phyloP scores from a whole-genome alignment of 1,140 invertebrate genomes.

The Lordiphosa clarofinis region DNA sequence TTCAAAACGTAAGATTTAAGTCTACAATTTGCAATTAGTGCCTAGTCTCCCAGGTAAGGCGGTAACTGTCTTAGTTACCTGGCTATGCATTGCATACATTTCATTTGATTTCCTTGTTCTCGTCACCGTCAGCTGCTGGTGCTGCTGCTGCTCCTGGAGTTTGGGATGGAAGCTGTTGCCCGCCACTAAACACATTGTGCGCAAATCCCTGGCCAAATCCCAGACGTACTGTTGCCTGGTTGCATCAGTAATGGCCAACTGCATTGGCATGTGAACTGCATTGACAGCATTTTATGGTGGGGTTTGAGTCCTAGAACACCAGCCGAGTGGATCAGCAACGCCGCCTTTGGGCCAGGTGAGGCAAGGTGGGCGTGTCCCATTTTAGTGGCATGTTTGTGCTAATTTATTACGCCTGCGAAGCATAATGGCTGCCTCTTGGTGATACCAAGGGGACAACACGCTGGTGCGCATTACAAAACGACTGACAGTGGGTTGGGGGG shows the following conservation, averaged over 20 bases:
- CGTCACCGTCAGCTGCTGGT: constrained; percentile 14
- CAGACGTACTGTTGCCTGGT: constrained; percentile 48
- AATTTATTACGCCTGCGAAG: constrained; percentile 73
- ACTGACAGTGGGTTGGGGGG: not conserved
- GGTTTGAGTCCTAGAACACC: too few relatives aligned
- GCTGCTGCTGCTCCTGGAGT: not conserved
- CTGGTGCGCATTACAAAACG: constrained; percentile 1
- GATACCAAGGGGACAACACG: constrained; percentile 3
- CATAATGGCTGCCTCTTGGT: constrained; percentile 44
- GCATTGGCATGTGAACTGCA: constrained; percentile 63
- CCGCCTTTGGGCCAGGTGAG: constrained; percentile 41
- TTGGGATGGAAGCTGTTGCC: constrained; percentile 3
- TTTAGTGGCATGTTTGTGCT: constrained; percentile 75
- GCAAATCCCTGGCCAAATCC: constrained; percentile 66
- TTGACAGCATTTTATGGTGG: constrained; percentile 68
- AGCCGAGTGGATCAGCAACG: constrained; percentile 13
- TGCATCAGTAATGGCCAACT: constrained; percentile 40
- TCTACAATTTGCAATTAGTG: constrained; percentile 41
- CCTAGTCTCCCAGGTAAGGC: constrained; percentile 7
- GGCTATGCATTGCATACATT: constrained; percentile 36
- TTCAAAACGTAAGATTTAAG: constrained; percentile 13
- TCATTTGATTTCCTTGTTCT: constrained; percentile 46
- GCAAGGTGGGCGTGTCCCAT: constrained; percentile 42
- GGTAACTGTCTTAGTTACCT: constrained; percentile 16
- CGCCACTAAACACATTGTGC: constrained; percentile 72